Evolutionary conservation across 2,888 invertebrate species (phyloP).

Genomic region (Syritta pipiens): DNA sequence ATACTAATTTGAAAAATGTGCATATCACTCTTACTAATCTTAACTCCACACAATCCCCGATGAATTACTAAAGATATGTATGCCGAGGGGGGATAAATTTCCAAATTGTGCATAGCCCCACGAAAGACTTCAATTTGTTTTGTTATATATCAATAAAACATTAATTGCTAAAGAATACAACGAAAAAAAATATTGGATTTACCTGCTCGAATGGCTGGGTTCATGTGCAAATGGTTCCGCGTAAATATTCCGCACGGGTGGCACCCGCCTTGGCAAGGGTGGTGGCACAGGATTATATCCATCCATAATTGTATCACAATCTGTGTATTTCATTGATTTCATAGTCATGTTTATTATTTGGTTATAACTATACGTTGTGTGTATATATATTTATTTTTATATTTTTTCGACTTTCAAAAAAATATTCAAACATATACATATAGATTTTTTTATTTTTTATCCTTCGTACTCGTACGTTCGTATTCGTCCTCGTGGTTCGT

Average conservation of each 20-base stretch:
- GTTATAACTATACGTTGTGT: constrained; percentile 15
- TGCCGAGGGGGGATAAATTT: neutral
- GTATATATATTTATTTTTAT: constrained; percentile 61
- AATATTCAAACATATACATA: constrained; percentile 20
- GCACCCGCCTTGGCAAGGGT: constrained; percentile 79
- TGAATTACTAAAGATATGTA: too few relatives aligned
- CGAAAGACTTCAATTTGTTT: constrained; percentile 57
- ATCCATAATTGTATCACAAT: constrained; percentile 80
- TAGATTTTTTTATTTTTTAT: constrained; percentile 23
- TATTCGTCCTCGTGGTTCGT: constrained; percentile 1
- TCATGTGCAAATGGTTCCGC: constrained; percentile 80
- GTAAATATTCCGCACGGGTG: constrained; percentile 79
- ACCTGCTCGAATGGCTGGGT: constrained; percentile 79
- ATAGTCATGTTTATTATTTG: constrained; percentile 76
- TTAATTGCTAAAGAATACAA: constrained; percentile 43
- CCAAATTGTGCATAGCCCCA: constrained; percentile 43
- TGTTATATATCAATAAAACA: constrained; percentile 62
- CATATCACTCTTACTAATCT: too few relatives aligned
- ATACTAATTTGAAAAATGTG: too few relatives aligned
- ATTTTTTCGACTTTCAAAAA: constrained; percentile 32
- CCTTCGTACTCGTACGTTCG: constrained; percentile 1
- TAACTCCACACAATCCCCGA: neutral
- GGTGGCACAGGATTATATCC: constrained; percentile 80
- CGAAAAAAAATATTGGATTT: constrained; percentile 66
- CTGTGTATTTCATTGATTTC: constrained; percentile 80